These are phyloP conservation scores for Carlito syrichta DNA, from an alignment of 2,113 vertebrate genomes.

Conservation along the genomic window DNA sequence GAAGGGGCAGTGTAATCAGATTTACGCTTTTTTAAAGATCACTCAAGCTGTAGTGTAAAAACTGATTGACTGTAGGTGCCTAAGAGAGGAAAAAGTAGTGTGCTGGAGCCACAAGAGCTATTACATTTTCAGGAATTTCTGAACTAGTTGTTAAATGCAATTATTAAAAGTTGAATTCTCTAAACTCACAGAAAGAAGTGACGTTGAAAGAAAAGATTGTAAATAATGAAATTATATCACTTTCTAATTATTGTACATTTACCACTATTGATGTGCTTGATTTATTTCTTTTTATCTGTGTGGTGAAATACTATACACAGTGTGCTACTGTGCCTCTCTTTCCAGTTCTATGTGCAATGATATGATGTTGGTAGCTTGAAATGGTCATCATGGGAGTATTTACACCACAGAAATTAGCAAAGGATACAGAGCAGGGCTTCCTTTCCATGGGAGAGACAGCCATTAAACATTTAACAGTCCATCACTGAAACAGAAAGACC, in stretches of 20 bases:
- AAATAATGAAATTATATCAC: not conserved
- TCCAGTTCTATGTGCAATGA: not conserved
- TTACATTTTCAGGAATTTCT: not conserved
- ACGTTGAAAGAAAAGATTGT: not conserved
- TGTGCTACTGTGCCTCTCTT: not conserved
- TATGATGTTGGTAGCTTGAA: not conserved
- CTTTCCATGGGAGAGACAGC: not conserved
- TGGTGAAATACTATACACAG: not conserved
- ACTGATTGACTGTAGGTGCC: not conserved
- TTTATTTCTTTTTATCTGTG: not conserved
- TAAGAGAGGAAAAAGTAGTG: not conserved
- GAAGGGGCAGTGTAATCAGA: not conserved
- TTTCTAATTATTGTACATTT: not conserved
- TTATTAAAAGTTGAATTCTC: not conserved
- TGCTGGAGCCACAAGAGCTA: not conserved
- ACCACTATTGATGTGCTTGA: not conserved
- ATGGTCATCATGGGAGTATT: not conserved
- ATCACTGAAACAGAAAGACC: not conserved
- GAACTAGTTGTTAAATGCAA: not conserved
- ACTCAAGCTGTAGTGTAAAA: not conserved
- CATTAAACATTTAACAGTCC: not conserved
- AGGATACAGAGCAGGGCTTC: not conserved
- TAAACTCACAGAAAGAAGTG: not conserved
- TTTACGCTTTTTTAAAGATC: not conserved
- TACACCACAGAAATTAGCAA: not conserved